Evolutionary conservation across 2,888 invertebrate species (phyloP), one percentile per base, ranked within the genome.

Genomic region (Ganaspis brasiliensis): DNA sequence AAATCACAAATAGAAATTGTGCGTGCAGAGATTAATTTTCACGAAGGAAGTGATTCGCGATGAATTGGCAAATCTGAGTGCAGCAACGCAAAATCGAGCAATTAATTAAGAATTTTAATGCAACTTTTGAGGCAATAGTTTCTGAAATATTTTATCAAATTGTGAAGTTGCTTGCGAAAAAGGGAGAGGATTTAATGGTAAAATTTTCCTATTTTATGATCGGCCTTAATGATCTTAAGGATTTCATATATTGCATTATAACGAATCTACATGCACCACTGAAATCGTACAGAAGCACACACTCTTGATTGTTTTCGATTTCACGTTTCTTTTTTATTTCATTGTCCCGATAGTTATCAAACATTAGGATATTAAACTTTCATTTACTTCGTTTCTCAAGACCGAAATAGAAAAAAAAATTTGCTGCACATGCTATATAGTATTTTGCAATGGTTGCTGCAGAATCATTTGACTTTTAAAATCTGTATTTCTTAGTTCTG

Each of bases 141-240:
- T n/a, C 37, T 40, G 12, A 63, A 63, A 8, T 21, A 37, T 63
- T 40, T 6, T 8, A 67, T 45, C 14, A 67, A 67, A 67, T 26
- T 67, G 45, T 67, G 67, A 67, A 45, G 67, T 45, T 67, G 37
- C 67, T 67, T 67, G 45, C 45, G 45, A 67, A 67, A 67, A 67
- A 45, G 14, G n/a, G 19, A 45, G 45, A 67, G 67, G 21, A 67
- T 67, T 45, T 3, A 67, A 67, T 24, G 37, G 37, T 21, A 21
- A 63, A 63, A 67, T 21, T 21, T n/a, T 24, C n/a, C 24, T 67
- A 67, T 67, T n/a, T 45, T 67, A 67, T 40, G 40, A 45, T 21
- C 24, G 40, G 67, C 67, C 40, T 67, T 67, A 67, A 67, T 67
- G 21, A 67, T 67, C 40, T 67, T 19, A 21, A 45, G 63, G 24